phyloP scores from a whole-genome alignment of 2,797 vertebrate genomes.

The Scolopax bukidnonensis region DNA sequence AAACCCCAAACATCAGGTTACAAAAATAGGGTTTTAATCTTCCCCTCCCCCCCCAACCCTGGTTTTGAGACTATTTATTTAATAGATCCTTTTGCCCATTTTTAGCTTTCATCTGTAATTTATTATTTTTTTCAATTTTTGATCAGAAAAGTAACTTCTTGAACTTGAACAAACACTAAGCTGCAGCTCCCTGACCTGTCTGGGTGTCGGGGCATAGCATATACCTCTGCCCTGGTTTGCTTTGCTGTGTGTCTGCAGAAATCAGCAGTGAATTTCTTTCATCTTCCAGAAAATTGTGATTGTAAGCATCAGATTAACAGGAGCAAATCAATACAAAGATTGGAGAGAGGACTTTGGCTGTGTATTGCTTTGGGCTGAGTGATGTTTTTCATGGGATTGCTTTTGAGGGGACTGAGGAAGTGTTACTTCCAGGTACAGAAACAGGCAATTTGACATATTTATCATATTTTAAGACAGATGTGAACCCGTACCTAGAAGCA shows the following conservation, averaged over 20 bases:
- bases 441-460: background rate
- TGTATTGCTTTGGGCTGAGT: background rate
- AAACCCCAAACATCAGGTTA: background rate
- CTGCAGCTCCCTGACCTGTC: background rate
- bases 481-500: background rate
- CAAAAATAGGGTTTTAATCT: background rate
- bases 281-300: background rate
- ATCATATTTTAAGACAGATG: background rate
- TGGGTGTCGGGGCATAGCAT: background rate
- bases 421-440: background rate
- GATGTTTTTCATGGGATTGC: background rate
- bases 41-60: background rate
- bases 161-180: background rate
- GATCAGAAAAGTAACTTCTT: background rate
- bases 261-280: background rate
- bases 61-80: background rate
- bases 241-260: background rate
- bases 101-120: conserved; percentile 1
- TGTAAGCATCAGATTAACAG: background rate
- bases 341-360: background rate
- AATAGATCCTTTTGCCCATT: background rate
- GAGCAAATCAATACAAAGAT: background rate
- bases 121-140: background rate
- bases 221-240: fast-evolving
- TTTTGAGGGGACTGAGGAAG: background rate